Evolutionary conservation across 2,797 vertebrate species (phyloP).

Genomic region (Anomalospiza imberbis): DNA sequence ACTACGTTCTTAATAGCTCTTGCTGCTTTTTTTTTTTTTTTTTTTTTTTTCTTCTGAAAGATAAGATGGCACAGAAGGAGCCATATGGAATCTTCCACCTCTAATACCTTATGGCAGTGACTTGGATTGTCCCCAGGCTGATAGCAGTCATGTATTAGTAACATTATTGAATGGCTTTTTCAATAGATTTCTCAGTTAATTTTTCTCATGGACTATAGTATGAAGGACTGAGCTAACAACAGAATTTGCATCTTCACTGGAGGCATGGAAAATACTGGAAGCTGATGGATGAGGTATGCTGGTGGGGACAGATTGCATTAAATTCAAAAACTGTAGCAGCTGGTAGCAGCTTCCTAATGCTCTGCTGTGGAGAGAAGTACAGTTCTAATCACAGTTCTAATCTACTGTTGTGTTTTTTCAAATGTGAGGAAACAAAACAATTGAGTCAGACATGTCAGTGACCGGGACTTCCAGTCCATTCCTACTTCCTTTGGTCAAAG

Average conservation of each 20-base stretch:
- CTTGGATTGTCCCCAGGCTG: not conserved
- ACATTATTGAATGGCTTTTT: not conserved
- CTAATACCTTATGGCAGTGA: not conserved
- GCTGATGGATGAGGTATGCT: not conserved
- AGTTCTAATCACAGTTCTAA: not conserved
- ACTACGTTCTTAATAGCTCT: not conserved
- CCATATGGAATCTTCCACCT: not conserved
- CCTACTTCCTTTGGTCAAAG: not conserved
- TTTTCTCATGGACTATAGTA: not conserved
- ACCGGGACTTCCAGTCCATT: not conserved
- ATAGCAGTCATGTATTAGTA: not conserved
- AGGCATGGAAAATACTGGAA: not conserved
- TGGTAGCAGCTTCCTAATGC: not conserved
- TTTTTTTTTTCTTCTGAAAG: not conserved
- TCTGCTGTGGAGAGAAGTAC: not conserved
- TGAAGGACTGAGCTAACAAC: not conserved
- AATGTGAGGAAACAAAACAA: not conserved
- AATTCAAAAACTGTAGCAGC: not conserved
- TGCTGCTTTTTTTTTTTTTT: not conserved
- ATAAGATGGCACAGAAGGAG: not conserved
- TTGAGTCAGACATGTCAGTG: not conserved
- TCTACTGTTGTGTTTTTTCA: not conserved
- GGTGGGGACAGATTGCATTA: not conserved
- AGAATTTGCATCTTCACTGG: not conserved
- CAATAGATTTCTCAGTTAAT: not conserved